Conservation (phyloP, 2,888 invertebrate species). For the Drosophila cognata region DNA sequence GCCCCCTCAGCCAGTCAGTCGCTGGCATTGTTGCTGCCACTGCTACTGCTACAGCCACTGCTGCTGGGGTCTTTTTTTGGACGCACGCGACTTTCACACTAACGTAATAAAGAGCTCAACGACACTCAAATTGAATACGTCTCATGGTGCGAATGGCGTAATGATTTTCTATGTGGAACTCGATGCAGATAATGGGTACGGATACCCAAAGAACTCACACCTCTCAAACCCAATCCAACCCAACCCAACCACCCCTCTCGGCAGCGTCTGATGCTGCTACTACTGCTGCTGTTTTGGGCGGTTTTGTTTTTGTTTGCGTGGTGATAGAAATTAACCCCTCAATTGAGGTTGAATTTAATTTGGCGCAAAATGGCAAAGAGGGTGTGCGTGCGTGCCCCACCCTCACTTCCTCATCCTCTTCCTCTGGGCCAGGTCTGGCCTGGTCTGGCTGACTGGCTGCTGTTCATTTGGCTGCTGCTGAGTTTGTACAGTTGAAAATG, state of each 20-base stretch:
- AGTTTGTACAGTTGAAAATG: conserved; percentile 67
- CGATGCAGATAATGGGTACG: conserved; percentile 79
- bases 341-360: conserved; percentile 85
- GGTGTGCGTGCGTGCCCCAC: conserved; percentile 54
- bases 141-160: conserved; percentile 83
- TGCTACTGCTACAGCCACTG: background rate
- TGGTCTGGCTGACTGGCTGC: conserved; percentile 20
- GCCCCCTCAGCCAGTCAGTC: conserved; percentile 22
- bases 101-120: conserved; percentile 84
- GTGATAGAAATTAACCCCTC: conserved; percentile 85
- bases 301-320: conserved; percentile 79
- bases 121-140: conserved; percentile 83
- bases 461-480: conserved; percentile 64
- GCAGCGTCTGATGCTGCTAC: conserved; percentile 20
- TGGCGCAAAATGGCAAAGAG: conserved; percentile 83
- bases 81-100: conserved; percentile 83
- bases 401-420: background rate
- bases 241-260: conserved; percentile 2
- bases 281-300: conserved; percentile 47
- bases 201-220: conserved; percentile 28
- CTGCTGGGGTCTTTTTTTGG: conserved; percentile 53
- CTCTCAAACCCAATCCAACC: conserved; percentile 17
- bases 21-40: conserved; percentile 16
- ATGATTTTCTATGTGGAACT: conserved; percentile 82
- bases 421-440: background rate